Evolutionary conservation across 2,113 vertebrate genomes (phyloP).

Genomic region (Lagopus leucura): DNA sequence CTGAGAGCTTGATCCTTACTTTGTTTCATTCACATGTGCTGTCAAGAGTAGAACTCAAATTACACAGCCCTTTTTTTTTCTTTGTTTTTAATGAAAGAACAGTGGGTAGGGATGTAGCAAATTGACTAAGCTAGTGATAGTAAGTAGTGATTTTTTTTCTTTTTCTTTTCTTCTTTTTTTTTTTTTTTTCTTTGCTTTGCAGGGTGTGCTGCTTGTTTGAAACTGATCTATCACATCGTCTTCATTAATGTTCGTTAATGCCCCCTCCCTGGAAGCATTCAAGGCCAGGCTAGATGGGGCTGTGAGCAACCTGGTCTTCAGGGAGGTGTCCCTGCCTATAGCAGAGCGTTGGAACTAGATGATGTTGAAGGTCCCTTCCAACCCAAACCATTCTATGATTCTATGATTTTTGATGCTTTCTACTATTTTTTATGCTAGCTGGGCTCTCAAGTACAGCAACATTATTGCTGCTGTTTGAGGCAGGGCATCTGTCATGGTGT

Average conservation of each 20-base stretch:
- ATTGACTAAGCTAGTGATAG: neutral
- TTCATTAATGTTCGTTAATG: neutral
- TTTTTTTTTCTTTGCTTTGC: neutral
- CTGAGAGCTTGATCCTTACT: neutral
- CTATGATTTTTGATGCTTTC: conserved; percentile 18
- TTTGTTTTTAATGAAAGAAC: neutral
- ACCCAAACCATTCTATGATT: too few species aligned
- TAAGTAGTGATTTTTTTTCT: neutral
- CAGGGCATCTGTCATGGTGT: conserved; percentile 57
- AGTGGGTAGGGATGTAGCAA: neutral
- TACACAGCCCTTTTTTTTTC: neutral
- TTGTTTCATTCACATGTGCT: neutral
- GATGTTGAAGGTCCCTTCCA: too few species aligned
- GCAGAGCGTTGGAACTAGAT: too few species aligned
- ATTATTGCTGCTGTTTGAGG: conserved; percentile 55
- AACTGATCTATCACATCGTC: neutral
- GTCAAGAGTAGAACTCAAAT: neutral
- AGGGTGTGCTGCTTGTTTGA: conserved; percentile 2
- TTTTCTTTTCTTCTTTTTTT: too few species aligned
- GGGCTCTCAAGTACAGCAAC: conserved; percentile 36
- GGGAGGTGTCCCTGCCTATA: too few species aligned
- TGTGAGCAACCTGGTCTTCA: too few species aligned
- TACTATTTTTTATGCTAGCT: conserved; percentile 41
- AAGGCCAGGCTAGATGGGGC: too few species aligned
- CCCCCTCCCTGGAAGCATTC: too few species aligned